Conservation (phyloP, 1,140 invertebrate species). For the Cryptotermes secundus region DNA sequence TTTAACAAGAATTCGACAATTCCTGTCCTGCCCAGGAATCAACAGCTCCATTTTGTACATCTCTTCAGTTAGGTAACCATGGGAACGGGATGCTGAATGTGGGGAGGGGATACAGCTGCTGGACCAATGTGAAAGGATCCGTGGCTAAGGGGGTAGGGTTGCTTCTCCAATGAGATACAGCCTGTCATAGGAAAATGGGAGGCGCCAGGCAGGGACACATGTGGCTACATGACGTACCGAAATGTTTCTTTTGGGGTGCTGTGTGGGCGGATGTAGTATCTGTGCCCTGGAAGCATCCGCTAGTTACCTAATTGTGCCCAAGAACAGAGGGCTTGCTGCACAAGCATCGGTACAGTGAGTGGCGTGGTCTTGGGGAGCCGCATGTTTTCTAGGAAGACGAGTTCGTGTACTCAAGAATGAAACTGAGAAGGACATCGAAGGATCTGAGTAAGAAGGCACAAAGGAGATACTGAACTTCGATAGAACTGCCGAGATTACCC, state of each 20-base stretch:
- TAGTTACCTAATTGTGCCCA: background rate
- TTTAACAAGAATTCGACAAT: background rate
- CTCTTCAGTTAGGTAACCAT: background rate
- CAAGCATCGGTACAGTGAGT: background rate
- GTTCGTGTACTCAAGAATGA: too few relatives aligned
- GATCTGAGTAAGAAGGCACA: too few relatives aligned
- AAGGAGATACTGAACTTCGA: too few relatives aligned
- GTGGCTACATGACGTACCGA: background rate
- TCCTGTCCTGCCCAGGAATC: background rate
- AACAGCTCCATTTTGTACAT: background rate
- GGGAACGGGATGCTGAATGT: background rate
- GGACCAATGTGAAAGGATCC: background rate
- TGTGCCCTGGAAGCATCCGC: background rate
- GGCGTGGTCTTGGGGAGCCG: background rate
- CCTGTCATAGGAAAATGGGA: background rate
- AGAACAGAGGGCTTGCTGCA: background rate
- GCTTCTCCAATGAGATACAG: slow-evolving; percentile 15
- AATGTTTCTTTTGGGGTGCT: slow-evolving; percentile 5
- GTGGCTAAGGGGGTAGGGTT: background rate
- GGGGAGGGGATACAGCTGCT: slow-evolving; percentile 1
- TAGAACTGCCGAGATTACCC: too few relatives aligned
- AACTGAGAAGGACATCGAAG: too few relatives aligned
- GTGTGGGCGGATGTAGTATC: background rate
- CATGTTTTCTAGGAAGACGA: too few relatives aligned
- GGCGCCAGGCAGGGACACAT: background rate